Evolutionary conservation across 2,113 vertebrate genomes (phyloP).

Genomic region (Gymnarchus niloticus): DNA sequence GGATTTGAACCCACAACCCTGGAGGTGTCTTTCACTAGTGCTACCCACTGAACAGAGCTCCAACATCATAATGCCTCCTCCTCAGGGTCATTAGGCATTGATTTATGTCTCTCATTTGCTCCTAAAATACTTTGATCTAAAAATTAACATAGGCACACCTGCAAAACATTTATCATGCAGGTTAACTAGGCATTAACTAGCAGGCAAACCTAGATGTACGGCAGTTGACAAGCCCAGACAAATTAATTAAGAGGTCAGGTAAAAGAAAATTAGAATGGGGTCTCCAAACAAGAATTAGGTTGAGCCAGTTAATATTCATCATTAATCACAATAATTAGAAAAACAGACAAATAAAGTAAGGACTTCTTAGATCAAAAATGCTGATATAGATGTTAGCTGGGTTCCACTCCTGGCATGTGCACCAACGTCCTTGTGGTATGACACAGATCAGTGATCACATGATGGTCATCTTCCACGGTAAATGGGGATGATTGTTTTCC

Average conservation of each 20-base stretch:
- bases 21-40: no score
- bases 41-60: no score
- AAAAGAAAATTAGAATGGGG: not conserved
- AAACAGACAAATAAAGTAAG: not conserved
- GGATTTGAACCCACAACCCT: no score
- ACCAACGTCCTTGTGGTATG: not conserved
- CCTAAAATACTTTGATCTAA: not conserved
- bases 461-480: not conserved
- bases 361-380: not conserved
- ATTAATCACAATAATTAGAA: not conserved
- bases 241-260: not conserved
- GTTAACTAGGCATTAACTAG: not conserved
- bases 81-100: not conserved
- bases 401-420: not conserved
- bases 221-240: not conserved
- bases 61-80: not conserved
- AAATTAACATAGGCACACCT: not conserved
- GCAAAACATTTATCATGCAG: not conserved
- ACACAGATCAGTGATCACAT: not conserved
- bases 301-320: not conserved
- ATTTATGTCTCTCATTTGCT: conserved; percentile 11
- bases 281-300: not conserved
- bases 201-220: not conserved
- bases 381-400: not conserved
- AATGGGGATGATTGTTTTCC: not conserved